Conservation (phyloP, 1,140 invertebrate species). For the Kradibia gibbosae region DNA sequence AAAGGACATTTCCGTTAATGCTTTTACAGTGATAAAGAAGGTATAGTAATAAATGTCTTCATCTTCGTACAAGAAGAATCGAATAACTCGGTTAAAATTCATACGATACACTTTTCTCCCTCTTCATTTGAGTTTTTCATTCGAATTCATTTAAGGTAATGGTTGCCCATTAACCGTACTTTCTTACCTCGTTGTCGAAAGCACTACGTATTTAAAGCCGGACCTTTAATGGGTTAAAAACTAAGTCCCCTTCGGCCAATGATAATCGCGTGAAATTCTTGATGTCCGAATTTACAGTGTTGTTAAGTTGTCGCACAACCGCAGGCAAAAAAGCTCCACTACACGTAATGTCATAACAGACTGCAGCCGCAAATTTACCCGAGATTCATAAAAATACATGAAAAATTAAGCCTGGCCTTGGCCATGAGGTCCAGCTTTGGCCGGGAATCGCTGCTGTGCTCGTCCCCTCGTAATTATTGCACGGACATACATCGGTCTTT, state of each 20-base stretch:
- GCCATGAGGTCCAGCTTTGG: slow-evolving; percentile 8
- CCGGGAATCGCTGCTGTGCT: neutral
- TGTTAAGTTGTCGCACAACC: neutral
- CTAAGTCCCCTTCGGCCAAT: neutral
- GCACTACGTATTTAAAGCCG: neutral
- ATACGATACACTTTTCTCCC: no score
- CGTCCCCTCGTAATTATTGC: neutral
- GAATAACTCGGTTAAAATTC: no score
- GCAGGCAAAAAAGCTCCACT: neutral
- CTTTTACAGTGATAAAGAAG: no score
- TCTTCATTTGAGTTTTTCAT: neutral
- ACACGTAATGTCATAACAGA: no score
- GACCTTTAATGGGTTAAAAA: neutral
- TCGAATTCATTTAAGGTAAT: neutral
- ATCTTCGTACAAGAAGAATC: no score
- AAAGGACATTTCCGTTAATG: no score
- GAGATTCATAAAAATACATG: slow-evolving; percentile 23
- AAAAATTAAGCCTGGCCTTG: neutral
- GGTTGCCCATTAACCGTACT: no score
- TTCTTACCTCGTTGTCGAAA: neutral
- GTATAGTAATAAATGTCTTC: no score
- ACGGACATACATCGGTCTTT: neutral
- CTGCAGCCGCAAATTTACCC: neutral
- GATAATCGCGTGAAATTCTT: slow-evolving; percentile 6
- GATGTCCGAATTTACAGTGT: neutral